A percentile compares a stretch with the other conserved stretches of the same genome.
These are phyloP conservation scores for Macrotis lagotis DNA, from an alignment of 2,113 vertebrate species.

Conservation along the genomic window DNA sequence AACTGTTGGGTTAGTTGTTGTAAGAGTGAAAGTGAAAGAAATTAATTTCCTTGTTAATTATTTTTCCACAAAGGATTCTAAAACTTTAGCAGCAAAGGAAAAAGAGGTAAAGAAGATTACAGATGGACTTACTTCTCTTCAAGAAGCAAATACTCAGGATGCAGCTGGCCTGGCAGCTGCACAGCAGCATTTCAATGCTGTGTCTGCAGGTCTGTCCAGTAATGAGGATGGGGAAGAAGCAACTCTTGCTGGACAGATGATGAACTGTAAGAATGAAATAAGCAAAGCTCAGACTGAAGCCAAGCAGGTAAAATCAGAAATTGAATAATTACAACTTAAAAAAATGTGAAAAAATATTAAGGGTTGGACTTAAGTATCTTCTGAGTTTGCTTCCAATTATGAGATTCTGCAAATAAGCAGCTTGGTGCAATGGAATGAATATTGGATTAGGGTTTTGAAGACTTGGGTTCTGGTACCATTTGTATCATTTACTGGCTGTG, in stretches of 20 bases:
- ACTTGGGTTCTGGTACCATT: neutral
- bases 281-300: constrained; percentile 94
- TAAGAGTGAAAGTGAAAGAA: neutral
- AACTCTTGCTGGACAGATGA: constrained; percentile 93
- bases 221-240: constrained; percentile 91
- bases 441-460: neutral
- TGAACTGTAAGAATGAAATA: constrained; percentile 95
- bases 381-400: neutral
- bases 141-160: constrained; percentile 87
- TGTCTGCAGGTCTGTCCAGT: constrained; percentile 93
- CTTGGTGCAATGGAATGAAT: neutral
- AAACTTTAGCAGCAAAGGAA: constrained; percentile 89
- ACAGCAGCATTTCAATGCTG: constrained; percentile 92
- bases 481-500: neutral
- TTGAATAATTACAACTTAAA: neutral
- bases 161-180: constrained; percentile 84
- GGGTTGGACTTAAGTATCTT: neutral
- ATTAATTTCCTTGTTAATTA: constrained; percentile 25
- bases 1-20: neutral
- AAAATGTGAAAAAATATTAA: neutral
- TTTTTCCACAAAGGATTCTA: constrained; percentile 87
- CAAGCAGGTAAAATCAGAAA: constrained; percentile 89
- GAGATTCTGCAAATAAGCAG: neutral
- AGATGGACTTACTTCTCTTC: constrained; percentile 83
- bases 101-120: constrained; percentile 87